Evolutionary conservation across 2,888 invertebrate species (phyloP), one percentile per base, ranked within the genome.

Genomic region (Dasypogon diadema): DNA sequence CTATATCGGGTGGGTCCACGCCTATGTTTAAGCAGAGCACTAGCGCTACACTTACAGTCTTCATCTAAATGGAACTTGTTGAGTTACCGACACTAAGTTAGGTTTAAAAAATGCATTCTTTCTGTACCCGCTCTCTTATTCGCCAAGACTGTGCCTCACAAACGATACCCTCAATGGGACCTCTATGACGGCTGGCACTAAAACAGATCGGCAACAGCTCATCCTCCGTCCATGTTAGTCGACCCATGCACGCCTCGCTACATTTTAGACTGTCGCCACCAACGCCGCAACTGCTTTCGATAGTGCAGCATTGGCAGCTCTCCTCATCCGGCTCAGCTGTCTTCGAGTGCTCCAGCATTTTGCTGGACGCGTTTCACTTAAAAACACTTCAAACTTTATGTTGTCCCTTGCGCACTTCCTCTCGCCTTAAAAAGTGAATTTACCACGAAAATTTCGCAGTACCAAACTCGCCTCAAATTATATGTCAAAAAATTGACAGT

Each of bases 1-100:
- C 93, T 74, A 99, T 92, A 85, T 99, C 99, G 0, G 99, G 99
- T 1, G 99, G 99, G 87, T 99, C 99, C 18, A 99, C 98, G n/a
- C 99, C 99, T 75, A 99, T 95, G 87, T 99, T 99, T 48, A 99
- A 89, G 86, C 99, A 99, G 55, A 99, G 87, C 26, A 99, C 98
- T 78, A 99, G 88, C 0, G 99, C 99, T 76, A 99, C 99, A 86
- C 98, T 98, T 77, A 99, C 98, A 1, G 99, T 99, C 88, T 99
- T 99, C 95, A 99, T 98, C 93, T 97, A 87, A 51, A 51, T 55
- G n/a, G n/a, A n/a, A n/a, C n/a, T n/a, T n/a, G n/a, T n/a, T n/a
- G n/a, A n/a, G n/a, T n/a, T n/a, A n/a, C n/a, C n/a, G n/a, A n/a
- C n/a, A n/a, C n/a, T n/a, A n/a, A n/a, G n/a, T n/a, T 30, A 30